A percentile compares a stretch with the other conserved stretches of the same genome.
Conservation (phyloP, 2,113 vertebrate genomes). For the Pongo abelii region DNA sequence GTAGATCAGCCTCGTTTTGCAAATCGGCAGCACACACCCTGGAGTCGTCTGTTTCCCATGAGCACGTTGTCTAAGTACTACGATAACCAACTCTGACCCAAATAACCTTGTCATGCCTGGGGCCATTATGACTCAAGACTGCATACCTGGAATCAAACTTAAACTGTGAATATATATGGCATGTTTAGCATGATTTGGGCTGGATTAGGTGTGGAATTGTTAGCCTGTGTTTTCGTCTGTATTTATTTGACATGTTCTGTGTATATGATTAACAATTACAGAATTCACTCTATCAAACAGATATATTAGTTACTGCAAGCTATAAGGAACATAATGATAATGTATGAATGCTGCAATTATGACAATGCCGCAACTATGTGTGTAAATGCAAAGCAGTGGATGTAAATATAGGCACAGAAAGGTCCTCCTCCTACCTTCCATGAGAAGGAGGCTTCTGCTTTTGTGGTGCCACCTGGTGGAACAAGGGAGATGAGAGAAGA, state of each 20-base stretch:
- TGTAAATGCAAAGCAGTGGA: neutral
- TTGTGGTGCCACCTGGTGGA: neutral
- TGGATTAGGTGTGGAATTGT: neutral
- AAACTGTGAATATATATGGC: neutral
- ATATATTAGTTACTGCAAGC: neutral
- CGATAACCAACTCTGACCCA: neutral
- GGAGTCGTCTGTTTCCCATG: rapidly evolving
- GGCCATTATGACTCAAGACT: neutral
- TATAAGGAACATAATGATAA: neutral
- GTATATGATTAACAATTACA: neutral
- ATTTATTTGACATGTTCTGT: neutral
- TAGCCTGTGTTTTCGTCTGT: neutral
- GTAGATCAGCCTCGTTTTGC: neutral
- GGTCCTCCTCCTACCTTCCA: neutral
- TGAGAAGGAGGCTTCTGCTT: neutral
- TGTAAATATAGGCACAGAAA: neutral
- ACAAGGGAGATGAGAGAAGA: neutral
- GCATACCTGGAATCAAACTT: neutral
- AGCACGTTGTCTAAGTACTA: neutral
- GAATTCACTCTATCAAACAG: neutral
- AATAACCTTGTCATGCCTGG: neutral
- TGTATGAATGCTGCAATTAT: neutral
- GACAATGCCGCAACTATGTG: neutral
- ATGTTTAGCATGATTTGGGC: neutral
- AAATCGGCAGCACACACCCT: rapidly evolving